phyloP scores from a whole-genome alignment of 2,888 invertebrate species.

The Gortyna flavago region DNA sequence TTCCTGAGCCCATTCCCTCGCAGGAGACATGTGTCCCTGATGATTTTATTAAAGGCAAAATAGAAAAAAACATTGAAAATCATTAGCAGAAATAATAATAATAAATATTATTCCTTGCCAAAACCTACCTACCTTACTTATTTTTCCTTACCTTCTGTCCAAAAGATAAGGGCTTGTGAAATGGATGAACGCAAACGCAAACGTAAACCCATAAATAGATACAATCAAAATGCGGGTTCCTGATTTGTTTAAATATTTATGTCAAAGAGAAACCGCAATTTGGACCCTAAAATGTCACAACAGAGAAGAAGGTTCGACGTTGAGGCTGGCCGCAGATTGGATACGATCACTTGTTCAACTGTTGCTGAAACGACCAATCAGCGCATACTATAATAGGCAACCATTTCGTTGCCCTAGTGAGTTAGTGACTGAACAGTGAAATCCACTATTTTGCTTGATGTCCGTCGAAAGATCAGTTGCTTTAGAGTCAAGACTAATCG shows the following conservation, averaged over 20 bases:
- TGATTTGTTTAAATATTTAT: slow-evolving; percentile 37
- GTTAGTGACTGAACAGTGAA: no score
- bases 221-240: slow-evolving; percentile 9
- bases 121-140: no score
- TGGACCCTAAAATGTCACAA: slow-evolving; percentile 33
- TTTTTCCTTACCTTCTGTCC: neutral
- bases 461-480: neutral
- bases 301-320: slow-evolving; percentile 22
- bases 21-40: no score
- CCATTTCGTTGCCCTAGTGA: neutral
- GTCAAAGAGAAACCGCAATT: slow-evolving; percentile 43
- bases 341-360: neutral
- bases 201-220: slow-evolving; percentile 24
- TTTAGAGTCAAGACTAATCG: neutral
- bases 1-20: no score
- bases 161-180: neutral
- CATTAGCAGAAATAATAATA: neutral
- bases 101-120: neutral
- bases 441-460: neutral
- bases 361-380: neutral
- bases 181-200: slow-evolving; percentile 4
- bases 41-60: neutral
- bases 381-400: neutral
- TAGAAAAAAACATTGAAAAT: neutral
- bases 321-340: slow-evolving; percentile 1